Evolutionary conservation across 2,113 vertebrate species (phyloP).

Genomic region (Gymnobelideus leadbeateri): DNA sequence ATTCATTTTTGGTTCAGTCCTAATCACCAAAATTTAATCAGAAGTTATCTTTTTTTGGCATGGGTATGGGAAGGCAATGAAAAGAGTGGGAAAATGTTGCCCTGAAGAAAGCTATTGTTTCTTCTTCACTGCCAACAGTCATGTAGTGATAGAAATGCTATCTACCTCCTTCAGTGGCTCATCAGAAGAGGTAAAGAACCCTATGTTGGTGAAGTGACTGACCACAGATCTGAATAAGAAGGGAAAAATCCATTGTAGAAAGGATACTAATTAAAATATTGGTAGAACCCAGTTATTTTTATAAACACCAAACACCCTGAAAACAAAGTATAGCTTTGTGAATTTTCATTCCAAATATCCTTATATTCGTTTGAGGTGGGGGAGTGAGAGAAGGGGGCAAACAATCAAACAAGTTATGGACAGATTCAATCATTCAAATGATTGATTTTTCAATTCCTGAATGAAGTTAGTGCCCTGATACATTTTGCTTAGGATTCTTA

Average conservation of each 20-base stretch:
- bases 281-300: neutral
- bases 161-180: neutral
- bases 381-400: neutral
- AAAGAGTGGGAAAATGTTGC: neutral
- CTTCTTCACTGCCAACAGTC: neutral
- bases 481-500: constrained; percentile 8
- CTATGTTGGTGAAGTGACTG: neutral
- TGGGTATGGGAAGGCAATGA: neutral
- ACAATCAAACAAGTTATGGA: neutral
- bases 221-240: neutral
- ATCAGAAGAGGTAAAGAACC: neutral
- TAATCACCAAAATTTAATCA: neutral
- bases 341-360: neutral
- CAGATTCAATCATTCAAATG: constrained; percentile 1
- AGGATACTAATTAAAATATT: neutral
- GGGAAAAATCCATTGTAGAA: neutral
- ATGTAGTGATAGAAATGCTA: neutral
- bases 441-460: constrained; percentile 28
- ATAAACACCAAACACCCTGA: neutral
- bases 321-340: neutral
- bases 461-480: neutral
- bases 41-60: neutral
- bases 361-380: neutral
- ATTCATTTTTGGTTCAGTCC: neutral
- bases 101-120: neutral